These are phyloP conservation scores for Myanophis thanlyinensis DNA, from an alignment of 2,113 vertebrate genomes.

Conservation along the genomic window DNA sequence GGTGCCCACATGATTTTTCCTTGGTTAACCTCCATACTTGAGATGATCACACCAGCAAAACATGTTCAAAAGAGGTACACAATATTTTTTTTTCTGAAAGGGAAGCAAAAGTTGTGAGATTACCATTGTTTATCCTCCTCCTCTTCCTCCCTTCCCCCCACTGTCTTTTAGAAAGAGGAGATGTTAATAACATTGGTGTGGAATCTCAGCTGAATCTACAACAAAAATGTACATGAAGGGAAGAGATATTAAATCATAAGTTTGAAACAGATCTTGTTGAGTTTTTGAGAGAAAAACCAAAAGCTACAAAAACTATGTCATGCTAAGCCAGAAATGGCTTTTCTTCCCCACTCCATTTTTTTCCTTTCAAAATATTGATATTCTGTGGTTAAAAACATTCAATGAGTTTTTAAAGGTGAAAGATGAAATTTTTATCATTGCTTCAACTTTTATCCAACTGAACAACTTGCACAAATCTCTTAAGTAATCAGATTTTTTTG, in stretches of 20 bases:
- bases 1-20: slow-evolving; percentile 33
- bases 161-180: not conserved
- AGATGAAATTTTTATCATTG: not conserved
- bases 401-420: not conserved
- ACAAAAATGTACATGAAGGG: not conserved
- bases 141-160: not conserved
- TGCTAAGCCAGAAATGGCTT: not conserved
- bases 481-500: not conserved
- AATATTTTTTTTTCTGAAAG: slow-evolving; percentile 21
- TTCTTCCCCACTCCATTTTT: no score
- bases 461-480: not conserved
- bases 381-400: not conserved
- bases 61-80: slow-evolving; percentile 21
- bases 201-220: not conserved
- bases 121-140: slow-evolving; percentile 46
- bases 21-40: slow-evolving; percentile 40
- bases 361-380: not conserved
- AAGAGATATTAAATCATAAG: not conserved
- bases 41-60: slow-evolving; percentile 30
- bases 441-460: not conserved
- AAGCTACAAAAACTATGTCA: slow-evolving; percentile 1
- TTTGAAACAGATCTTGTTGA: not conserved
- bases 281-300: slow-evolving; percentile 6
- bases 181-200: not conserved
- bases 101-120: slow-evolving; percentile 42